Percentiles rank a stretch among this genome's conserved stretches.
Evolutionary conservation across 2,888 invertebrate species (phyloP).

Genomic region (Yponomeuta cagnagella): DNA sequence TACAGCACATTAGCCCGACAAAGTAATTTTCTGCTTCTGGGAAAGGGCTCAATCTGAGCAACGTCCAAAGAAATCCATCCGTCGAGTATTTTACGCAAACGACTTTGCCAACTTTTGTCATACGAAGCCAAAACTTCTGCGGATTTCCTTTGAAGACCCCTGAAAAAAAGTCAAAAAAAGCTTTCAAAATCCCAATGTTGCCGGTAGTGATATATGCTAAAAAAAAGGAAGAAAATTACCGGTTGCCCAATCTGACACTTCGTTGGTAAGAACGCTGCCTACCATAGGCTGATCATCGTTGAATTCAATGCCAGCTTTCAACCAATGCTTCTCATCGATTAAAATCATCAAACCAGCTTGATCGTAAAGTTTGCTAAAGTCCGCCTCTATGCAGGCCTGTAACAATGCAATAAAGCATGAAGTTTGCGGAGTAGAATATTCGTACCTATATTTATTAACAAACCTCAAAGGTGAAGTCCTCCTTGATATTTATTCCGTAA

Average conservation of each 20-base stretch:
- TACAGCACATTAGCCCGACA: conserved; percentile 52
- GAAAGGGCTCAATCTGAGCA: conserved; percentile 47
- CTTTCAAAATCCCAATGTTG: background rate
- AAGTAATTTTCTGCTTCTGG: conserved; percentile 31
- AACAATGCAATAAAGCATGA: conserved; percentile 1
- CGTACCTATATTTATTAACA: conserved; percentile 19
- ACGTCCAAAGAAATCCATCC: conserved; percentile 42
- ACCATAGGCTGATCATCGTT: conserved; percentile 61
- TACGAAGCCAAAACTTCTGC: conserved; percentile 49
- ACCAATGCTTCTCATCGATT: conserved; percentile 55
- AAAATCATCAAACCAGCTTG: conserved; percentile 64
- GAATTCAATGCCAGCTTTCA: conserved; percentile 59
- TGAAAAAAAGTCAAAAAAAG: conserved; percentile 29
- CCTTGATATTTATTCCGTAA: conserved; percentile 41
- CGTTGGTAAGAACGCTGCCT: conserved; percentile 51
- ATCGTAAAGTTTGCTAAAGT: conserved; percentile 51
- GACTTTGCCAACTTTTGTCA: conserved; percentile 39
- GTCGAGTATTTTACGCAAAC: conserved; percentile 54
- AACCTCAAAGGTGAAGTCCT: conserved; percentile 51
- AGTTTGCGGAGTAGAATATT: background rate
- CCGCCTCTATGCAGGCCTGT: conserved; percentile 51
- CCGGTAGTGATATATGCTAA: background rate
- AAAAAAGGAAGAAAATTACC: conserved; percentile 30
- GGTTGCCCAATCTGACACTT: conserved; percentile 57
- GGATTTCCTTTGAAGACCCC: conserved; percentile 52